phyloP scores from a whole-genome alignment of 2,113 vertebrate species.

The Scalopus aquaticus region DNA sequence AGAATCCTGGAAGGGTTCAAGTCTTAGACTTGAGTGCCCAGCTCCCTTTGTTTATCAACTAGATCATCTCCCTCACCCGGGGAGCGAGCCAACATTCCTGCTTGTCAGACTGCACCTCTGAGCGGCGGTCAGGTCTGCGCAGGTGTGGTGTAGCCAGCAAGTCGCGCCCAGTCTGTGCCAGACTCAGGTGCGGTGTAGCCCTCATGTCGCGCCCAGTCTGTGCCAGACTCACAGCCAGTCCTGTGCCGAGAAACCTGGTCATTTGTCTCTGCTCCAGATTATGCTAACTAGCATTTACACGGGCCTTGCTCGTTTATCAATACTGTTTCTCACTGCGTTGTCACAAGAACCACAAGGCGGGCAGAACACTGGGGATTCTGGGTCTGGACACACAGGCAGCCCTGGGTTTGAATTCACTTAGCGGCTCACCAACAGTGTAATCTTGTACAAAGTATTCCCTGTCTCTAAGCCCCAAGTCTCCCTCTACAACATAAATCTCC shows the following conservation, averaged over 20 bases:
- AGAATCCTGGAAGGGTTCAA: too few species aligned
- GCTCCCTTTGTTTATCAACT: not conserved
- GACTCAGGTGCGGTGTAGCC: too few species aligned
- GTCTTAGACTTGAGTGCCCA: not conserved
- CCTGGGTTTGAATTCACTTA: not conserved
- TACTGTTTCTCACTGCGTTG: not conserved
- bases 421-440: not conserved
- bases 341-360: not conserved
- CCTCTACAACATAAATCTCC: not conserved
- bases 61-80: not conserved
- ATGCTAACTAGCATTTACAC: not conserved
- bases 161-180: too few species aligned
- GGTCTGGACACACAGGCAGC: not conserved
- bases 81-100: not conserved
- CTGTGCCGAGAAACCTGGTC: not conserved
- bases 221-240: not conserved
- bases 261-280: not conserved
- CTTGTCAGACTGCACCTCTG: accelerated
- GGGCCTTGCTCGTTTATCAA: not conserved
- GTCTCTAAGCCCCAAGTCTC: not conserved
- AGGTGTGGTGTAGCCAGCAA: accelerated
- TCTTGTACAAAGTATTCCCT: not conserved
- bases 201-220: too few species aligned
- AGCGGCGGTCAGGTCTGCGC: not conserved
- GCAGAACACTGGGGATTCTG: not conserved